Percentiles rank a stretch among this genome's conserved stretches.
Conservation (phyloP, 1,140 invertebrate genomes). For the Gryllus bimaculatus region DNA sequence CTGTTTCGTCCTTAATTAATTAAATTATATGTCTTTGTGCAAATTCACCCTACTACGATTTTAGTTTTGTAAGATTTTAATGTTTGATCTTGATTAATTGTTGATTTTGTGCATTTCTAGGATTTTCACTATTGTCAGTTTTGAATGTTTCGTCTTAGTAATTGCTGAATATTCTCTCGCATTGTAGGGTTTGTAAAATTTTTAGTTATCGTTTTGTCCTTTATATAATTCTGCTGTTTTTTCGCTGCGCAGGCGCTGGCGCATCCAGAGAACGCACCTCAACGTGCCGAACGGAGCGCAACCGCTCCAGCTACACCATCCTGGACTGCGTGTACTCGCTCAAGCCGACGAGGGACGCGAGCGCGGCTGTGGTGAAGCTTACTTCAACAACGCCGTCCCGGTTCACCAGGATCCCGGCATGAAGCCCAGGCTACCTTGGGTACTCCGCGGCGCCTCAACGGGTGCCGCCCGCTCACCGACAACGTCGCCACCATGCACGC, state of each 20-base stretch:
- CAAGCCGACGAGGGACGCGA: slow-evolving; percentile 32
- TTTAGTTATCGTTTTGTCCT: no score
- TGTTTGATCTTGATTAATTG: no score
- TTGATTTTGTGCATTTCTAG: no score
- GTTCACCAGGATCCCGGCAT: slow-evolving; percentile 67
- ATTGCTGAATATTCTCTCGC: no score
- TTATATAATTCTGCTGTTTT: background rate
- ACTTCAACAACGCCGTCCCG: slow-evolving; percentile 52
- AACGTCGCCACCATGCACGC: slow-evolving; percentile 58
- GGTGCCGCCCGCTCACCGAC: slow-evolving; percentile 54
- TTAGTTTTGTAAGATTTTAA: no score
- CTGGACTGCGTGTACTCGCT: slow-evolving; percentile 66
- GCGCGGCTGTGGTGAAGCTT: slow-evolving; percentile 66
- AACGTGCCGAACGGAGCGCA: slow-evolving; percentile 52
- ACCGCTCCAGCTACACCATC: slow-evolving; percentile 52
- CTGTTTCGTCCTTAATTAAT: no score
- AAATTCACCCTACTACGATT: no score
- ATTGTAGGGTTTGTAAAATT: no score
- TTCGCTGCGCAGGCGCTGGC: background rate
- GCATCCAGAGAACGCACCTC: slow-evolving; percentile 54
- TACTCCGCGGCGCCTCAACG: slow-evolving; percentile 56
- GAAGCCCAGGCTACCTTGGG: slow-evolving; percentile 43
- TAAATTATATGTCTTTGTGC: no score
- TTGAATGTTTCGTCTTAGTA: no score
- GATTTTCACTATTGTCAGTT: no score